Conservation (phyloP, 2,888 invertebrate genomes). For the Endomychus coccineus region DNA sequence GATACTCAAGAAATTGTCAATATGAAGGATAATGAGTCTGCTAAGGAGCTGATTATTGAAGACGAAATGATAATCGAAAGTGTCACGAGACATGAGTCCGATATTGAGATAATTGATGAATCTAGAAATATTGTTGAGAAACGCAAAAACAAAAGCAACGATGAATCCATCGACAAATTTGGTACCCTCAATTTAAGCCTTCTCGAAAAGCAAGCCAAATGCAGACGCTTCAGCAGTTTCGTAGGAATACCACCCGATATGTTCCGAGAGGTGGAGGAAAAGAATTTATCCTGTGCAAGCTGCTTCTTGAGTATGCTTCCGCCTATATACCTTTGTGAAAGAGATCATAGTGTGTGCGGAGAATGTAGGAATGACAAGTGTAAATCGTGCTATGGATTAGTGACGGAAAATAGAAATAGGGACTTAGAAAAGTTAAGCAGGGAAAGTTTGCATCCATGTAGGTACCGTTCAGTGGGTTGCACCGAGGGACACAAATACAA, state of each 20-base stretch:
- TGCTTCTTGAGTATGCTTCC: conserved; percentile 26
- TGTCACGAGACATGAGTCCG: too few relatives aligned
- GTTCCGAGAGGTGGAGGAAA: conserved; percentile 12
- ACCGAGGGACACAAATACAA: conserved; percentile 24
- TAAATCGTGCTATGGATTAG: conserved; percentile 22
- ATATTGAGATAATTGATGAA: too few relatives aligned
- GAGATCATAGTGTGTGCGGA: conserved; percentile 28
- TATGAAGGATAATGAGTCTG: neutral
- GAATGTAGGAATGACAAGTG: conserved; percentile 25
- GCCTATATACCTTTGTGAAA: conserved; percentile 29
- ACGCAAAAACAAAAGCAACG: conserved; percentile 1
- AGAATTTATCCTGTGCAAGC: conserved; percentile 22
- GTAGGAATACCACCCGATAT: conserved; percentile 8
- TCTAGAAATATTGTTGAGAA: conserved; percentile 1
- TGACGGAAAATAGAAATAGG: conserved; percentile 26
- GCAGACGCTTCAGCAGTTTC: conserved; percentile 12
- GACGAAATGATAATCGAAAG: conserved; percentile 11
- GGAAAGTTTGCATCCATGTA: conserved; percentile 26
- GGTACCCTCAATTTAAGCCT: conserved; percentile 7
- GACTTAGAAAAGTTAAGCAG: conserved; percentile 28
- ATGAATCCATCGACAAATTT: conserved; percentile 12
- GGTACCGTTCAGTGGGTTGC: conserved; percentile 28
- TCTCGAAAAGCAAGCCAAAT: conserved; percentile 5
- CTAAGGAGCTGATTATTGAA: conserved; percentile 4
- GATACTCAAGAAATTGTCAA: neutral